Base-by-base conservation (phyloP, 2,113 vertebrate genomes). In the Ceratotherium simum region DNA sequence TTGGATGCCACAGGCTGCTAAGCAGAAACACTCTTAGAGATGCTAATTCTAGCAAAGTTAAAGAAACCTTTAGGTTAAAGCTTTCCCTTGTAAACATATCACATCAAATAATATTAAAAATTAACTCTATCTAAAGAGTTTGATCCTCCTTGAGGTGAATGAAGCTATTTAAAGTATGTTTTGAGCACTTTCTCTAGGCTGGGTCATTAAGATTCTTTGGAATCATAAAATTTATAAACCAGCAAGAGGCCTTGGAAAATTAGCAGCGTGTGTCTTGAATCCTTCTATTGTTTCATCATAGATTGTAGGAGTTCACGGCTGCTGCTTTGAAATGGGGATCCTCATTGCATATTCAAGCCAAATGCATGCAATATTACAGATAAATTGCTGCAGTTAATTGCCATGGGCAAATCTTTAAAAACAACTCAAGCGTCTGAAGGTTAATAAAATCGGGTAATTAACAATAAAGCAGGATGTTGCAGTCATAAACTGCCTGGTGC, bases 371-470 rank as follows among this genome's bases (percentile, higher is more conserved):
- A 20, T 70, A 92, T 86, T 85, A 62, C 33, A 89, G 95, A 97
- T 90, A 97, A 97, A 94, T 69, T 83, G 94, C 92, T 91, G 80
- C 21, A 33, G 80, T 86, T 96, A 96, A 97, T 85, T 98, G 94
- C 95, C 76, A 12, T 31, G 96, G 87, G 90, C 67, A 88, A 73
- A 96, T 98, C 97, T 96, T 96, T 95, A 94, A 96, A 98, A 96
- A 95, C 76, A 88, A 80, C 65, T 62, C 62, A 96, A 88, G 94
- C 36, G 0, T 95, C 90, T 89, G 95, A 97, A 97, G 84, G 95
- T 96, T 98, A 89, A 96, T 98, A 97, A 97, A 97, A 96, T 60
- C 0, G 1, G 31, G 67, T 96, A 95, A 96, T 98, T 97, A 96
- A 82, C 92, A 75, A 62, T 91, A 92, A 94, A 75, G 80, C 88